A percentile compares a stretch with the other conserved stretches of the same genome.
phyloP scores from a whole-genome alignment of 2,888 invertebrate species.

The Campopleginae sp. region DNA sequence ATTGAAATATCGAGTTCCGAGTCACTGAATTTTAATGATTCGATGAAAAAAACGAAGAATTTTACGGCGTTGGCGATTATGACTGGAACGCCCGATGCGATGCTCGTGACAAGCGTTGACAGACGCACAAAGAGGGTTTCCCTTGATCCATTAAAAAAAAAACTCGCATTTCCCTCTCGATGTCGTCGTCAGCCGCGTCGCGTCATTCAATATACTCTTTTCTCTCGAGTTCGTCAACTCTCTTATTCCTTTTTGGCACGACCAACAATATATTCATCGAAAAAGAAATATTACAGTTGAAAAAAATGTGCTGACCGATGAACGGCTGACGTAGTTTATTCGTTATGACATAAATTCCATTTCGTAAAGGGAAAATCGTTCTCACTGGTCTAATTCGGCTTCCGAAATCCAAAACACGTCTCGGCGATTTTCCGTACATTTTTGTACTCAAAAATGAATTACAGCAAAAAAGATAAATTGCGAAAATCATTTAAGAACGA shows the following conservation, averaged over 20 bases:
- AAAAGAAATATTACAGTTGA: neutral
- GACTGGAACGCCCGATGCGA: neutral
- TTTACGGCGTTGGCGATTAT: neutral
- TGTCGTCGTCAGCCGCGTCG: slow-evolving; percentile 57
- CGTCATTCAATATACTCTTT: slow-evolving; percentile 66
- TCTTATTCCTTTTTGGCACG: neutral
- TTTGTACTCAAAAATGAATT: neutral
- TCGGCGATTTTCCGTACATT: too few relatives aligned
- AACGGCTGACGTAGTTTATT: neutral
- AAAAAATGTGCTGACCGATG: neutral
- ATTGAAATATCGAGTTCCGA: neutral
- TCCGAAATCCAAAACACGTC: too few relatives aligned
- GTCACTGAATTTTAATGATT: neutral
- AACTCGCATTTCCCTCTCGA: slow-evolving; percentile 30
- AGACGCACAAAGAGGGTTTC: slow-evolving; percentile 72
- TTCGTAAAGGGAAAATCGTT: neutral
- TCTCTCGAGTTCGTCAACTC: slow-evolving; percentile 31
- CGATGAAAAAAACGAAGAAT: neutral
- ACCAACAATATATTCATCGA: neutral
- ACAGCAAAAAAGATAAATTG: neutral
- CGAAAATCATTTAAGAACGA: neutral
- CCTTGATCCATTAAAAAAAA: slow-evolving; percentile 73
- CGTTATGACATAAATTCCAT: neutral
- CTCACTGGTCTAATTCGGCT: too few relatives aligned
- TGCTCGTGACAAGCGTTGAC: slow-evolving; percentile 67